These are phyloP conservation scores for Hydrozoanthus gracilis DNA, from an alignment of 92 coral and sea anemone genomes.

Conservation along the genomic window DNA sequence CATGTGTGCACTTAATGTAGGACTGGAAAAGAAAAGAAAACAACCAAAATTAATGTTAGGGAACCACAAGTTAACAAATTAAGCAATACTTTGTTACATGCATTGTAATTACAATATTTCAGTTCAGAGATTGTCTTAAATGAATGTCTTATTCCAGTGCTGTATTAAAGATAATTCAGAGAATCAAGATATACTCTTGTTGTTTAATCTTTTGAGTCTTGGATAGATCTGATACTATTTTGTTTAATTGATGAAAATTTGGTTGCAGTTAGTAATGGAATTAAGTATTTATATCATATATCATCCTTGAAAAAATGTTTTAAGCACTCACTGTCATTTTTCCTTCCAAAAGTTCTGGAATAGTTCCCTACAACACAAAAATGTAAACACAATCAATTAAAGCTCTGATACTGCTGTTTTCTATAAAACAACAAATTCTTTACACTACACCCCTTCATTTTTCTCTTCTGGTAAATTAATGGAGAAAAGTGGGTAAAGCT, in stretches of 20 bases:
- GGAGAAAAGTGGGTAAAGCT: no score
- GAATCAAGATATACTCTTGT: no score
- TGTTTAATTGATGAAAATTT: no score
- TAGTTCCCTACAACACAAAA: constrained; percentile 80
- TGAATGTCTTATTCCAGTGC: no score
- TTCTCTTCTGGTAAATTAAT: no score
- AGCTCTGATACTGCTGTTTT: no score
- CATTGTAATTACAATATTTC: background rate
- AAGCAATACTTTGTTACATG: background rate
- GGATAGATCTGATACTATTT: no score
- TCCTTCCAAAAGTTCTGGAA: constrained; percentile 93
- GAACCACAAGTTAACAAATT: background rate
- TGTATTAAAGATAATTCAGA: no score
- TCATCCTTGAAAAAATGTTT: background rate
- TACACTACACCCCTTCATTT: no score
- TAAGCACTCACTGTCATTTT: constrained; percentile 85
- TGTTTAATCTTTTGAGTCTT: no score
- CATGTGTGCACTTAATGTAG: constrained; percentile 95
- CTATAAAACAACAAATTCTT: no score
- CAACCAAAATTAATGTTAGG: background rate
- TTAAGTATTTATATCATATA: background rate
- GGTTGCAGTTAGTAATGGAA: background rate
- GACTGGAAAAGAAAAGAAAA: constrained; percentile 66
- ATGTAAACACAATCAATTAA: background rate
- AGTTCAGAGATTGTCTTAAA: no score